phyloP scores from a whole-genome alignment of 2,888 invertebrate genomes.

The Oconnorella tubifera region DNA sequence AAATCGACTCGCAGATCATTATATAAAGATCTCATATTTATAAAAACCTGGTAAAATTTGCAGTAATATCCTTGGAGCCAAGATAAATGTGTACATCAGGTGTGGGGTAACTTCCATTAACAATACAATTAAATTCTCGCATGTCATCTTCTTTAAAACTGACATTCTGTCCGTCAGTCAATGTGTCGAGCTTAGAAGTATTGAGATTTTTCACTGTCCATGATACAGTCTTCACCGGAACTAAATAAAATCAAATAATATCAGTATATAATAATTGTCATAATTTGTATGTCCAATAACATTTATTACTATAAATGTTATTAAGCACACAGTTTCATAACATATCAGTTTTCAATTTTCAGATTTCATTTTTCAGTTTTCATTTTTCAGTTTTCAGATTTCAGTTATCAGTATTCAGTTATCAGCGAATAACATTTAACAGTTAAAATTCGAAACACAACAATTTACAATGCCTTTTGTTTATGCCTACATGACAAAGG shows the following conservation, averaged over 20 bases:
- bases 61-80: not conserved
- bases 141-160: constrained; percentile 8
- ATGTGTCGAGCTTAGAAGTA: not conserved
- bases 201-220: not conserved
- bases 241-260: constrained; percentile 1
- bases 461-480: no score
- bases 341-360: no score
- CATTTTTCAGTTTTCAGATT: no score
- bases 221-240: not conserved
- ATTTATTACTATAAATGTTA: no score
- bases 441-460: no score
- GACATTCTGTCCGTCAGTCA: not conserved
- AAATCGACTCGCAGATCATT: no score
- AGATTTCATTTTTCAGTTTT: no score
- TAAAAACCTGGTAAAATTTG: not conserved
- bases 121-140: not conserved
- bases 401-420: no score
- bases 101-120: constrained; percentile 10
- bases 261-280: not conserved
- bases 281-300: not conserved
- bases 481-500: no score
- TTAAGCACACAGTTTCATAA: no score
- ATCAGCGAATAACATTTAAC: no score
- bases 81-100: constrained; percentile 8
- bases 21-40: no score